Evolutionary conservation across 1,140 invertebrate genomes (phyloP), one percentile per base, ranked within the genome.

Genomic region (Sarcophaga bullata): DNA sequence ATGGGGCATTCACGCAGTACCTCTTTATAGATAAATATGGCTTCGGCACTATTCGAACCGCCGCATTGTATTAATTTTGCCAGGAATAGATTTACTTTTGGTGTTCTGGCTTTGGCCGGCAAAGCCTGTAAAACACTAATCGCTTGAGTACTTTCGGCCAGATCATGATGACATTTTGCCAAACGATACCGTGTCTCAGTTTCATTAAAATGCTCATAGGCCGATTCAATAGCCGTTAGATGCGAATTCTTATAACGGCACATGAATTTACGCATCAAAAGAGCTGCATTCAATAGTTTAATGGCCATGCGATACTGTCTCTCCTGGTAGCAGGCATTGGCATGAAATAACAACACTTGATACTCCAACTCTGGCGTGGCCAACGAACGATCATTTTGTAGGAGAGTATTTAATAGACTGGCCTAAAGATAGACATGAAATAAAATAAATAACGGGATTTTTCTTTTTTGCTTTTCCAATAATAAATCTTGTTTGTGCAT

Each of bases 1-100:
- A 96, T 89, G 2, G 95, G 95, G 89, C 94, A 95, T 87, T 95
- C 95, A 88, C 93, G 92, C 15, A 96, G 85, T 17, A 96, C 94
- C 91, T 96, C 95, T 88, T 95, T 95, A 86, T 94, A 96, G 37
- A 93, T 93, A 1, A 93, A 92, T 54, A 94, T 93, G 0, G 94
- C 95, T 48, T 94, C 94, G 52, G 93, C 87, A 83, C 95, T 94
- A 91, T 94, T 88, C 90, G 92, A 93, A 54, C 93, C 93, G 0
- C 84, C 83, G 84, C 92, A 92, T 58, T 94, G 92, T 85, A 94
- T 94, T 82, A 96, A 90, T 86, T 94, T 93, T 10, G 93, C 95
- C 52, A 96, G 86, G 48, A 95, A 92, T 91, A 95, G 92, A 85
- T 96, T 95, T 4, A 95, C 92, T 85, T 93, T 93, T 8, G 94